Conservation (phyloP, 2,888 invertebrate species). For the Drepana falcataria region DNA sequence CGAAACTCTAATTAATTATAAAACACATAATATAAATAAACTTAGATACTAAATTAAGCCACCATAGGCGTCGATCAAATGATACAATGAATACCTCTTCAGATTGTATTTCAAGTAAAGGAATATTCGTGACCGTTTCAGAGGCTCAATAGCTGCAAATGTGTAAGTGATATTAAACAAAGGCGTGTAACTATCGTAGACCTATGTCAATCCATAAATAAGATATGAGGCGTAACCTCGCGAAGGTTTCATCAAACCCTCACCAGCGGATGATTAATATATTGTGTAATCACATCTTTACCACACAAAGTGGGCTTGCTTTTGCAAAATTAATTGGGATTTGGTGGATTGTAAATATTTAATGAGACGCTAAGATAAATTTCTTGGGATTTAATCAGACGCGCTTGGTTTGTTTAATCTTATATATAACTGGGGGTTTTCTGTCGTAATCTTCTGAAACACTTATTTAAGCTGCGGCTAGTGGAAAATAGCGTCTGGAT, state of each 20-base stretch:
- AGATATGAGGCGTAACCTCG: neutral
- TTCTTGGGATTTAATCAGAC: constrained; percentile 38
- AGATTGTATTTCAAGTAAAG: no score
- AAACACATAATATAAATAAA: no score
- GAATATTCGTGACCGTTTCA: no score
- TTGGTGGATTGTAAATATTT: constrained; percentile 39
- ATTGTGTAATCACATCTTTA: constrained; percentile 14
- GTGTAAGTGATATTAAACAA: no score
- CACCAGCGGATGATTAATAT: neutral
- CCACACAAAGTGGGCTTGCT: constrained; percentile 12
- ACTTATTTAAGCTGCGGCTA: no score
- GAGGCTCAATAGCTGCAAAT: no score
- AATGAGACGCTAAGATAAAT: constrained; percentile 30
- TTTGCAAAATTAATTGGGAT: constrained; percentile 28
- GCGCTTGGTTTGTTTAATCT: constrained; percentile 17
- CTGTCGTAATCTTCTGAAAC: no score
- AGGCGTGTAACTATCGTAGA: neutral
- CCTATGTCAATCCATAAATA: neutral
- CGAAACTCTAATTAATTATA: no score
- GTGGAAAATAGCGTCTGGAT: no score
- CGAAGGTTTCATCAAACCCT: neutral
- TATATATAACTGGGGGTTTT: neutral
- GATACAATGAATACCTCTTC: no score
- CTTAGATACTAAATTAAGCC: no score
- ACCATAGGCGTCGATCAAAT: no score